A percentile compares a stretch with the other conserved stretches of the same genome.
These are phyloP conservation scores for Tuberolachnus salignus DNA, from an alignment of 2,888 invertebrate genomes.

Conservation along the genomic window DNA sequence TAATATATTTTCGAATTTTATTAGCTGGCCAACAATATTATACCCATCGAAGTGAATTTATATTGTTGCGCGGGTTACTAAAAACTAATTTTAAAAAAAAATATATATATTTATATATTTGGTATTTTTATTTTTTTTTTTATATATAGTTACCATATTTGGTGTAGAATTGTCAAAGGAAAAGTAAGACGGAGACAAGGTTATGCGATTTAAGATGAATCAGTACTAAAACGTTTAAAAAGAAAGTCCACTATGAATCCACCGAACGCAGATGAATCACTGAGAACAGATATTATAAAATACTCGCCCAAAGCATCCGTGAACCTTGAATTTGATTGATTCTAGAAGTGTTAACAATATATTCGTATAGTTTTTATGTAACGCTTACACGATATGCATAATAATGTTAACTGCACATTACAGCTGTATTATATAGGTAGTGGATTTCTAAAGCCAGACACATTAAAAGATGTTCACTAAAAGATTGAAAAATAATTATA, in stretches of 20 bases:
- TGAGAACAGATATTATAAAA: background rate
- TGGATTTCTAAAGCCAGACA: background rate
- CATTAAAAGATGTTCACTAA: background rate
- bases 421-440: background rate
- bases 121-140: background rate
- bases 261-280: slow-evolving; percentile 35
- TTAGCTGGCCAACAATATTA: too few relatives aligned
- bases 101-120: background rate
- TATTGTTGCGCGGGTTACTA: too few relatives aligned
- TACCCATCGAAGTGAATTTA: too few relatives aligned
- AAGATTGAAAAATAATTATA: background rate
- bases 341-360: slow-evolving; percentile 18
- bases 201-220: slow-evolving; percentile 33
- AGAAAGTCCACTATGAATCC: slow-evolving; percentile 28
- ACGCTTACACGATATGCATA: slow-evolving; percentile 12
- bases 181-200: background rate
- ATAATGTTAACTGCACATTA: background rate
- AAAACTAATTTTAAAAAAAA: too few relatives aligned
- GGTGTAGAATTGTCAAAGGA: background rate
- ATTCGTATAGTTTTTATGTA: slow-evolving; percentile 22
- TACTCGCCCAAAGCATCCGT: slow-evolving; percentile 37
- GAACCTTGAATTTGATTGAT: slow-evolving; percentile 44
- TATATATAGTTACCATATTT: slow-evolving; percentile 2
- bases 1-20: background rate
- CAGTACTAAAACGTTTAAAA: slow-evolving; percentile 38